Percentiles rank a stretch among this genome's conserved stretches.
These are phyloP conservation scores for Corythucha ciliata DNA, from an alignment of 2,888 invertebrate genomes.

Conservation along the genomic window DNA sequence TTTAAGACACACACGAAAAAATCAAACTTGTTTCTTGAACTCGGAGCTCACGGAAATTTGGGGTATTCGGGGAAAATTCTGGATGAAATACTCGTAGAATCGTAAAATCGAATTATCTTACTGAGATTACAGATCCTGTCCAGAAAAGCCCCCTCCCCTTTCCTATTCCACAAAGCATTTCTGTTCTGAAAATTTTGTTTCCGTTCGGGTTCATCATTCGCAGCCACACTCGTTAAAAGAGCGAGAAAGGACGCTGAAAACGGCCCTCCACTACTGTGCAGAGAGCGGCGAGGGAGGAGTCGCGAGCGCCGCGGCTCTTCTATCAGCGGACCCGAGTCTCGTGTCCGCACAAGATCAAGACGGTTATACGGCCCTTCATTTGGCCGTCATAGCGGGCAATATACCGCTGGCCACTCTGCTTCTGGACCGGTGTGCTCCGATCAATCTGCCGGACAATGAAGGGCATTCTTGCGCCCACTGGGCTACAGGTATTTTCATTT, in stretches of 20 bases:
- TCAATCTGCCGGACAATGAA: conserved; percentile 84
- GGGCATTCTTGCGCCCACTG: conserved; percentile 94
- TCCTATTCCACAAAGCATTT: background rate
- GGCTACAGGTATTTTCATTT: conserved; percentile 71
- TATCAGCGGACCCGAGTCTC: conserved; percentile 77
- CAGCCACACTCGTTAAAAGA: conserved; percentile 55
- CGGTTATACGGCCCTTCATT: conserved; percentile 88
- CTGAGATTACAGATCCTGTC: background rate
- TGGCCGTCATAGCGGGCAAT: conserved; percentile 91
- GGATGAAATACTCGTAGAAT: too few relatives aligned
- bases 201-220: too few relatives aligned
- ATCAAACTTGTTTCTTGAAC: too few relatives aligned
- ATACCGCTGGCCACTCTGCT: conserved; percentile 76
- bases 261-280: conserved; percentile 89
- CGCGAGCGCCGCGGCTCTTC: conserved; percentile 44
- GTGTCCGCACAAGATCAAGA: conserved; percentile 81
- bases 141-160: background rate
- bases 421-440: conserved; percentile 77
- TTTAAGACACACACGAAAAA: too few relatives aligned
- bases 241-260: conserved; percentile 72
- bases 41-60: too few relatives aligned
- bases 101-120: background rate
- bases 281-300: conserved; percentile 43
- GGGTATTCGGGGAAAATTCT: too few relatives aligned
- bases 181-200: background rate